These are phyloP conservation scores for Andrena camellia DNA, from an alignment of 2,888 invertebrate species.

Conservation along the genomic window DNA sequence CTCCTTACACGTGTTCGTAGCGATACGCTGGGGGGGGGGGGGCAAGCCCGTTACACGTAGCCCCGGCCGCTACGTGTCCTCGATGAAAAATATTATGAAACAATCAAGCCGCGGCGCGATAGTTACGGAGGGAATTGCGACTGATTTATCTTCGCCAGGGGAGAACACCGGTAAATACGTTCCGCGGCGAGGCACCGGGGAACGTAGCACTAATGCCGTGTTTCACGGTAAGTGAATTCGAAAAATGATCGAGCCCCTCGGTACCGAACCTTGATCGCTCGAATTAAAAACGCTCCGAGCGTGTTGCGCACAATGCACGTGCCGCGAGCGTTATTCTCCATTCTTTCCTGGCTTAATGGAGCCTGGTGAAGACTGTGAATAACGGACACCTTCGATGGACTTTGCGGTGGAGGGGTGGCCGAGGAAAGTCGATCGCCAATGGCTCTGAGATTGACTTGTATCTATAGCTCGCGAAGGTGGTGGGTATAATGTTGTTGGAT, in stretches of 20 bases:
- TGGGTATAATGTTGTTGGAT: too few species aligned
- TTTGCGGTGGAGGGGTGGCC: background rate
- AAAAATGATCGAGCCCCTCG: constrained; percentile 58
- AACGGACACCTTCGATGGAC: background rate
- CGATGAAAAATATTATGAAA: constrained; percentile 63
- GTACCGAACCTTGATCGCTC: constrained; percentile 45
- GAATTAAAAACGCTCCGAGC: constrained; percentile 47
- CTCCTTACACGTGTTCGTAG: constrained; percentile 44
- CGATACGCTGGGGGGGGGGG: background rate
- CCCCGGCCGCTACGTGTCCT: constrained; percentile 39
- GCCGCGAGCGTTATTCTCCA: constrained; percentile 44
- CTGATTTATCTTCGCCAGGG: constrained; percentile 64
- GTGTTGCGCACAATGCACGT: constrained; percentile 41
- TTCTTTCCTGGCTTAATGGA: background rate
- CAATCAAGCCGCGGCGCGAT: constrained; percentile 61
- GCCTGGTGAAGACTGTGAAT: background rate
- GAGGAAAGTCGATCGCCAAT: too few species aligned
- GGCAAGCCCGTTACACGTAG: constrained; percentile 30
- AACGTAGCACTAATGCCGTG: constrained; percentile 41
- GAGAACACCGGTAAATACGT: constrained; percentile 61
- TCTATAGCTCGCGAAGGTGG: too few species aligned
- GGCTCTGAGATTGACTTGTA: too few species aligned
- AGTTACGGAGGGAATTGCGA: constrained; percentile 62
- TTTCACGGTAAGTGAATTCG: constrained; percentile 68
- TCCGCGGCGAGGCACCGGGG: constrained; percentile 35